Evolutionary conservation across 2,888 invertebrate genomes (phyloP).

Genomic region (Neocrepidodera transversa): DNA sequence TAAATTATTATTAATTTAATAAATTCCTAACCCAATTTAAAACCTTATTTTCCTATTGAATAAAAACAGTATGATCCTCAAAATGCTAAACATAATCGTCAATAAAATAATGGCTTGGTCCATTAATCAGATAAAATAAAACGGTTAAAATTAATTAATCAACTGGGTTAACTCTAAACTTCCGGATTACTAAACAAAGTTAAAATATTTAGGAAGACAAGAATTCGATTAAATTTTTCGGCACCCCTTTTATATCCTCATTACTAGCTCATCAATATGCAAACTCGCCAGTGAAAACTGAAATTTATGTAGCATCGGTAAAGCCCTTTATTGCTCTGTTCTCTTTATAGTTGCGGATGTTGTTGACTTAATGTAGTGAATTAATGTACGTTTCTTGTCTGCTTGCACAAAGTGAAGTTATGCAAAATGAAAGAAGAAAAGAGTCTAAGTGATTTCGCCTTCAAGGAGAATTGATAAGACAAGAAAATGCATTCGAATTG

Average conservation of each 20-base stretch:
- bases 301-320: conserved; percentile 28
- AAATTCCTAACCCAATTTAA: no score
- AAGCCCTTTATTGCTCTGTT: conserved; percentile 24
- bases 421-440: conserved; percentile 7
- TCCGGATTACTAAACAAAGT: conserved; percentile 6
- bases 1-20: no score
- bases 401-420: neutral
- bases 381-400: conserved; percentile 30
- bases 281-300: conserved; percentile 17
- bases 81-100: no score
- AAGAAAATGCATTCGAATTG: conserved; percentile 16
- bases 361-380: conserved; percentile 34
- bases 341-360: conserved; percentile 25
- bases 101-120: no score
- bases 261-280: conserved; percentile 30
- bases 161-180: no score
- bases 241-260: conserved; percentile 15
- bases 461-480: conserved; percentile 12
- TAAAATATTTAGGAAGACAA: conserved; percentile 8
- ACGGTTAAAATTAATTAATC: no score
- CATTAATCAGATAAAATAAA: no score
- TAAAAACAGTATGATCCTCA: no score
- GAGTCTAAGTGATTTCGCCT: conserved; percentile 10
- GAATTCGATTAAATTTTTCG: conserved; percentile 7
- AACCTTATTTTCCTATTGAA: no score